Conservation (phyloP, 2,113 vertebrate genomes). For the Dascyllus trimaculatus region DNA sequence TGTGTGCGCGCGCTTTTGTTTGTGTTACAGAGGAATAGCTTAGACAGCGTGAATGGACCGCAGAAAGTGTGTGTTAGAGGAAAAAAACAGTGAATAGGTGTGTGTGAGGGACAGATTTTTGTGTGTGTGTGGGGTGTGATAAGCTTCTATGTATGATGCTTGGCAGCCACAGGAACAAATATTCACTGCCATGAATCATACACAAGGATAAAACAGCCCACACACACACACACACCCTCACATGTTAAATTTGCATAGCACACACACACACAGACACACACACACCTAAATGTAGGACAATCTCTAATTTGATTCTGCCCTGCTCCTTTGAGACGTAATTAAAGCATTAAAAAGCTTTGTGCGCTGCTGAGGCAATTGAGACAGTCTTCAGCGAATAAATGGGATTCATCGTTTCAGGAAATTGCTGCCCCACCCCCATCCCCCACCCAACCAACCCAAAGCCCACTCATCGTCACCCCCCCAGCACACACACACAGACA, state of each 20-base stretch:
- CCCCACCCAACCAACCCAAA: constrained; percentile 60
- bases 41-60: constrained; percentile 25
- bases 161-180: constrained; percentile 68
- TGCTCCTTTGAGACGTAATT: constrained; percentile 87
- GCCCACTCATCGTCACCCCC: constrained; percentile 49
- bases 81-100: constrained; percentile 44
- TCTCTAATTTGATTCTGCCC: constrained; percentile 86
- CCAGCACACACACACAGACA: constrained; percentile 10
- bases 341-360: constrained; percentile 88
- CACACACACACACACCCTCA: constrained; percentile 40
- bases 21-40: constrained; percentile 27
- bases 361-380: constrained; percentile 84
- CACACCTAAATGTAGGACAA: constrained; percentile 83
- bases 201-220: constrained; percentile 62
- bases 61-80: constrained; percentile 19
- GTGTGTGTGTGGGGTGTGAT: constrained; percentile 48
- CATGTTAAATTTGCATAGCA: constrained; percentile 60
- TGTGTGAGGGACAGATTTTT: constrained; percentile 20
- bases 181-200: constrained; percentile 68
- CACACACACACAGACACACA: constrained; percentile 15
- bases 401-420: constrained; percentile 87
- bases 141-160: constrained; percentile 66
- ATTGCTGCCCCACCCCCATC: constrained; percentile 80
- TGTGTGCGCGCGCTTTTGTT: constrained; percentile 23
- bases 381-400: constrained; percentile 86